Conservation (phyloP, 2,797 vertebrate genomes). For the Eremophila alpestris region DNA sequence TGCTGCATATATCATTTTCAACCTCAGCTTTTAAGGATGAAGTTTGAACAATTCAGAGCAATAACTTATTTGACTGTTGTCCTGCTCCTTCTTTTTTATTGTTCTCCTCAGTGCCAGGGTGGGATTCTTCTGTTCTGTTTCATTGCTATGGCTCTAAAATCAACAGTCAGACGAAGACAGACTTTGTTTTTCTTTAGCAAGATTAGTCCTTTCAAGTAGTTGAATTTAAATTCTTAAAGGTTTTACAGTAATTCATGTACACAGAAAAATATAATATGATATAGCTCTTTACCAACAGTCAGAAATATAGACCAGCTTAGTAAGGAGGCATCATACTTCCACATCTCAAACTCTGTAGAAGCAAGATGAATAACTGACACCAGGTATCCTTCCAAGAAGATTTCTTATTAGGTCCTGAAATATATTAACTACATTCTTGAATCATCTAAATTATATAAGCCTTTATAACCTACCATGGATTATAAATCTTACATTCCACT, state of each 20-base stretch:
- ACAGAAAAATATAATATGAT: neutral
- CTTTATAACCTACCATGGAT: neutral
- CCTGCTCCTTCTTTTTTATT: neutral
- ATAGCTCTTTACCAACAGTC: neutral
- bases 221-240: neutral
- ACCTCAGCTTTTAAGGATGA: neutral
- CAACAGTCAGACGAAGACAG: neutral
- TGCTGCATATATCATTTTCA: neutral
- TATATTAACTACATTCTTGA: neutral
- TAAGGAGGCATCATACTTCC: neutral
- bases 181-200: neutral
- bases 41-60: neutral
- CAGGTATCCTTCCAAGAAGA: neutral
- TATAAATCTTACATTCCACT: neutral
- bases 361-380: neutral
- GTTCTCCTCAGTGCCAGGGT: neutral
- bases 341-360: neutral
- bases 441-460: neutral
- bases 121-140: neutral
- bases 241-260: neutral
- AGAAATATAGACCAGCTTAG: neutral
- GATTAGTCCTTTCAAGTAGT: neutral
- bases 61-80: neutral
- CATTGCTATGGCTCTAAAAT: neutral
- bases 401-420: neutral